Evolutionary conservation across 2,797 vertebrate species (phyloP), one percentile per base, ranked within the genome.

Genomic region (Octomys mimax): DNA sequence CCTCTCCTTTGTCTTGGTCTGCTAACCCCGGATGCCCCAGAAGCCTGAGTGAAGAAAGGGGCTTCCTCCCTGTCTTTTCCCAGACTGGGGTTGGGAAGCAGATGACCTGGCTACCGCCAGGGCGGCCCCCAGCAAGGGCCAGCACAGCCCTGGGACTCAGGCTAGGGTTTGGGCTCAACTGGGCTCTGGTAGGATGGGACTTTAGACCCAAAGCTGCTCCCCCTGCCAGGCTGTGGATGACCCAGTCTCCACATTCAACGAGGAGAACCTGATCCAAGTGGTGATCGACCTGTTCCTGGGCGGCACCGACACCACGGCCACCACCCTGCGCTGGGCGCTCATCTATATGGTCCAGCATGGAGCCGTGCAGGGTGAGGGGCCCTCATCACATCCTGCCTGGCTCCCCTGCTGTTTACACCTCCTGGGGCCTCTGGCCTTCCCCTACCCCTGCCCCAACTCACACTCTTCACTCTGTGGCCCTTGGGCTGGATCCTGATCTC

Each of bases 251-350:
- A 97, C 97, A 0, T 98, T 97, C 90, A 96, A 83, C 6, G 97
- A 98, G 64, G 97, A 97, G 39, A 98, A 98, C 85, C 93, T 98
- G 96, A 87, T 95, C 70, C 97, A 98, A 52, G 93, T 96, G 86
- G 94, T 97, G 87, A 96, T 91, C 2, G 95, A 98, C 64, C 95
- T 98, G 78, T 98, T 98, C 84, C 57, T 98, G 79, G 97, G 96
- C 24, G 98, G 97, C 66, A 96, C 96, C 0, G 97, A 98, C 54
- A 98, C 97, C 64, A 96, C 10, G 0, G 96, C 95, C 73, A 95
- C 95, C 57, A 98, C 97, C 16, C 95, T 98, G 66, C 61, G 13
- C 0, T 98, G 98, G 98, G 98, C 95, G 21, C 84, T 98, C 42
- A 92, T 98, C 64, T 97, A 88, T 28, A 95, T 98, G 97, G 78